A percentile compares a stretch with the other conserved stretches of the same genome.
Evolutionary conservation across 1,140 invertebrate species (phyloP).

Genomic region (Magallana gigas): DNA sequence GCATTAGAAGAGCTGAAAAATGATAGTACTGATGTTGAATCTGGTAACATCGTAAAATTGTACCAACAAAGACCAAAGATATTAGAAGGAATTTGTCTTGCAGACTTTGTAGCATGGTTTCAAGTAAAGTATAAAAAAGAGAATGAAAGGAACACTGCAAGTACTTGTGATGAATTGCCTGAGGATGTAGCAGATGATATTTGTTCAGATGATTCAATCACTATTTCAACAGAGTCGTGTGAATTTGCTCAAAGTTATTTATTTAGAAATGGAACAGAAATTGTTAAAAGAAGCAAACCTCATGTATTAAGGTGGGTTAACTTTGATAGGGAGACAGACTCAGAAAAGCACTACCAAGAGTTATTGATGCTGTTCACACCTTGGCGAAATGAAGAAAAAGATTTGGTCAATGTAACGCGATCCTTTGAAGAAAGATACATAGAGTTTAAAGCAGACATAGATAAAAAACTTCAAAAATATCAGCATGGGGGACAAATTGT

Average conservation of each 20-base stretch:
- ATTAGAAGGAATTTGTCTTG: conserved; percentile 46
- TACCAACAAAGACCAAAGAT: conserved; percentile 46
- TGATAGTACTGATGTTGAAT: conserved; percentile 53
- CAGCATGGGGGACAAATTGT: background rate
- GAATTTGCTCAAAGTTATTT: conserved; percentile 24
- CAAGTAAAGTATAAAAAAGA: conserved; percentile 50
- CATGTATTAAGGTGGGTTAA: conserved; percentile 51
- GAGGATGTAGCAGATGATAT: conserved; percentile 9
- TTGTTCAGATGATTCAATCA: background rate
- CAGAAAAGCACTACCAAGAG: conserved; percentile 59
- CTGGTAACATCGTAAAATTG: conserved; percentile 6
- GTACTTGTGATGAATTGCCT: background rate
- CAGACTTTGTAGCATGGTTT: conserved; percentile 54
- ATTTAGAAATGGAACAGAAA: conserved; percentile 55
- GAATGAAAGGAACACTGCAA: background rate
- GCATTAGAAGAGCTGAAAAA: conserved; percentile 38
- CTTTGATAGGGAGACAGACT: conserved; percentile 44
- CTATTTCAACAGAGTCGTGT: background rate
- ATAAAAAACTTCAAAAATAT: background rate
- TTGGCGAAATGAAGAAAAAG: conserved; percentile 56
- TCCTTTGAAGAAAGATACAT: conserved; percentile 29
- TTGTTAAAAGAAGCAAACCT: conserved; percentile 45
- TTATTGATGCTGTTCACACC: conserved; percentile 50
- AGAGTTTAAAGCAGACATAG: background rate
- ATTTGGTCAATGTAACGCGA: conserved; percentile 23